phyloP scores from a whole-genome alignment of 2,113 vertebrate genomes.

The Prolemur simus region DNA sequence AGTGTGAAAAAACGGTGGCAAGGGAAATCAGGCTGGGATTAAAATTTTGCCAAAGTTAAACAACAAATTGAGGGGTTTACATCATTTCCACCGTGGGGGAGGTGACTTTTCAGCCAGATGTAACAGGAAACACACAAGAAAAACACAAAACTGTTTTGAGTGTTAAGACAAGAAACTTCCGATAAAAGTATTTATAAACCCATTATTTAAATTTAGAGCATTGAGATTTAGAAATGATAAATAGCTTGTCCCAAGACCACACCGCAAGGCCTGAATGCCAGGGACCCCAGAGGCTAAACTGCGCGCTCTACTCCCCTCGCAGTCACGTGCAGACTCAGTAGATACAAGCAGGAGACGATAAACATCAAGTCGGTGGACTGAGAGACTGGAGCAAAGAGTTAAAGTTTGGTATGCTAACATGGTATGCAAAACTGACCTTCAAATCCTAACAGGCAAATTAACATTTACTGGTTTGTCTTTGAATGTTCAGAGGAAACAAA shows the following conservation, averaged over 20 bases:
- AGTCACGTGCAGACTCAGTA: background rate
- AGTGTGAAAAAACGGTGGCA: background rate
- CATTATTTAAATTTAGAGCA: background rate
- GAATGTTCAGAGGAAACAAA: background rate
- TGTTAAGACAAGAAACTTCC: background rate
- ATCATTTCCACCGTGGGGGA: background rate
- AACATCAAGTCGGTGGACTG: background rate
- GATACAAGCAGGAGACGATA: constrained; percentile 41
- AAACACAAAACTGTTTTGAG: background rate
- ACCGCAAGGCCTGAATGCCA: too few relatives aligned
- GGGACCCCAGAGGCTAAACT: background rate
- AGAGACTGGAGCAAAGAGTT: background rate
- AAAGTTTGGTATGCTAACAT: background rate
- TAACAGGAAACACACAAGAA: background rate
- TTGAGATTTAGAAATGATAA: background rate
- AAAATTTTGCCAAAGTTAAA: constrained; percentile 24
- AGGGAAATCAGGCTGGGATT: background rate
- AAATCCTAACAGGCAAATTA: background rate
- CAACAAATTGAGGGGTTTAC: constrained; percentile 6
- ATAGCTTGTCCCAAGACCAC: background rate
- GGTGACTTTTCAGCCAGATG: background rate
- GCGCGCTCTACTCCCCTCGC: background rate
- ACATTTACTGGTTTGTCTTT: background rate
- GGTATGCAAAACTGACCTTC: constrained; percentile 42
- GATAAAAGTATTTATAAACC: background rate